Conservation (phyloP, 2,888 invertebrate genomes). For the Celastrina argiolus region DNA sequence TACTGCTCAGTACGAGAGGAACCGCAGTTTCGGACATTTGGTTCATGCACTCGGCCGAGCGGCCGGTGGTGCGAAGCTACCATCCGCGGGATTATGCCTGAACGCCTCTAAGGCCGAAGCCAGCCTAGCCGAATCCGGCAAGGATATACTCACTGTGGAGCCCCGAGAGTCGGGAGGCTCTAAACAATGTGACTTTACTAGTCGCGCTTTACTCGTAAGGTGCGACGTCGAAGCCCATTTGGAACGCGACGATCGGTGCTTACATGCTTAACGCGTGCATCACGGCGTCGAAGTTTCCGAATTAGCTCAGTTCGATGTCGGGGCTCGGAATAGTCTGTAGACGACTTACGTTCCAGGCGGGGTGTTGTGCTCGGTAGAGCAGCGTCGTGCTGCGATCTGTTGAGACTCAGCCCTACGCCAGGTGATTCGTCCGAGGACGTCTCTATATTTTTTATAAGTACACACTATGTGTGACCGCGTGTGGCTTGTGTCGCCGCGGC, state of each 20-base stretch:
- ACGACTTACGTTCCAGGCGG: constrained; percentile 80
- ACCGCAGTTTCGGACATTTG: constrained; percentile 64
- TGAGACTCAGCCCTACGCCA: constrained; percentile 71
- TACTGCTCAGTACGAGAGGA: constrained; percentile 42
- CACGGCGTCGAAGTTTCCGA: constrained; percentile 41
- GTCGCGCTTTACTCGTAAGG: constrained; percentile 43
- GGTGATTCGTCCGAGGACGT: constrained; percentile 31
- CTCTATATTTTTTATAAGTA: background rate
- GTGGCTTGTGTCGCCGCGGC: background rate
- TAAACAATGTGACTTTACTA: constrained; percentile 60
- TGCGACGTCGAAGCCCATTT: constrained; percentile 54
- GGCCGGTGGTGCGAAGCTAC: constrained; percentile 80
- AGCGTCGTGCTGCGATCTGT: constrained; percentile 61
- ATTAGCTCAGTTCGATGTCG: constrained; percentile 63
- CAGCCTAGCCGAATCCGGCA: constrained; percentile 75
- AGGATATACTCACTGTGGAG: constrained; percentile 48
- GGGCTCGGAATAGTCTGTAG: constrained; percentile 79
- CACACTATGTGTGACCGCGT: background rate
- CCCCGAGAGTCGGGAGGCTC: constrained; percentile 66
- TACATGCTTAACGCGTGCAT: constrained; percentile 41
- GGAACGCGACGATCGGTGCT: constrained; percentile 50
- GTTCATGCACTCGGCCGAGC: constrained; percentile 40
- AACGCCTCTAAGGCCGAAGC: constrained; percentile 80
- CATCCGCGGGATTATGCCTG: constrained; percentile 73
- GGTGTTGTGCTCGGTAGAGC: constrained; percentile 80